Conservation (phyloP, 2,888 invertebrate genomes). For the Elegia similella region DNA sequence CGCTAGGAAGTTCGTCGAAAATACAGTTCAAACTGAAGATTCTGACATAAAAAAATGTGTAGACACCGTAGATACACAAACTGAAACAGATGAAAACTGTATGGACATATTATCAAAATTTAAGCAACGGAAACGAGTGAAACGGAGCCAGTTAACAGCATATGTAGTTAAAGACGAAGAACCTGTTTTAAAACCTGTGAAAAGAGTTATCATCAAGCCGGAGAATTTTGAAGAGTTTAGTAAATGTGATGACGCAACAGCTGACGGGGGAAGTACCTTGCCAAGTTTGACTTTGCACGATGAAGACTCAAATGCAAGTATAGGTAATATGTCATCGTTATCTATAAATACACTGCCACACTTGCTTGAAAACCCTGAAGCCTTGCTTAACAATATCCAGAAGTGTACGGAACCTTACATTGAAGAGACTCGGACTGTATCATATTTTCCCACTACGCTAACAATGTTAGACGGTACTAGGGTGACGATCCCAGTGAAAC, state of each 20-base stretch:
- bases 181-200: constrained; percentile 23
- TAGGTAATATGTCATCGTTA: constrained; percentile 39
- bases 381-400: constrained; percentile 30
- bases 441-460: constrained; percentile 29
- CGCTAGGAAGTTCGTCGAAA: constrained; percentile 22
- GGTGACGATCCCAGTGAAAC: constrained; percentile 36
- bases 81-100: constrained; percentile 47
- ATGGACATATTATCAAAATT: constrained; percentile 27
- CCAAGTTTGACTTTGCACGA: constrained; percentile 24
- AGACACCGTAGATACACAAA: constrained; percentile 20
- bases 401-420: constrained; percentile 24
- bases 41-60: background rate
- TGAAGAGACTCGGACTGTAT: background rate
- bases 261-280: constrained; percentile 10
- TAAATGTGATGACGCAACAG: constrained; percentile 11
- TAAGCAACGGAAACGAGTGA: constrained; percentile 31
- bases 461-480: constrained; percentile 33
- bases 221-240: constrained; percentile 25
- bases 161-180: constrained; percentile 48
- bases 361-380: constrained; percentile 29
- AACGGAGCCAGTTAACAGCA: constrained; percentile 36
- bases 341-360: constrained; percentile 33
- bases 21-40: background rate
- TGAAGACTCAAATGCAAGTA: constrained; percentile 50
- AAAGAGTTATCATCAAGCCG: constrained; percentile 43